Base-by-base conservation (phyloP, 2,113 vertebrate genomes). In the Archilochus colubris region DNA sequence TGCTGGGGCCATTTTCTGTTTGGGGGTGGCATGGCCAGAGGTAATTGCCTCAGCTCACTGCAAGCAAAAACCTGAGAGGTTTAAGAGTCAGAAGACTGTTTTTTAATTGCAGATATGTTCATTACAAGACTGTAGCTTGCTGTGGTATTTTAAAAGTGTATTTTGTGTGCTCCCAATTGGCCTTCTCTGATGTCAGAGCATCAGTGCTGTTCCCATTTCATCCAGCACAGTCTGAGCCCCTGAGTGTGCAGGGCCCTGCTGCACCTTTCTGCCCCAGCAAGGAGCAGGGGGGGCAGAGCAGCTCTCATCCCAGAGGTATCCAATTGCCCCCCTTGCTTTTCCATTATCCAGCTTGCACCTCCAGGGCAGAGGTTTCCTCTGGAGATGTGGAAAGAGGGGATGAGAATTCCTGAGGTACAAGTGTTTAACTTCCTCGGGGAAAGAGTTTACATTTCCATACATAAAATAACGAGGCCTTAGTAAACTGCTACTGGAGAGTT, bases 351-450 rank as follows among this genome's bases (percentile, higher is more conserved):
- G 73, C 51, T 81, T 63, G 28, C 18, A 3, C 25, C 44, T 44
- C 43, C 68, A 80, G 76, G 55, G 27, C 30, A 70, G 27, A 40
- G 68, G 31, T 16, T 31, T 51, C 18, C 74, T 57, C 43, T 24
- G 54, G 6, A 13, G 48, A 74, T 67, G 62, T 61, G 66, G 50
- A 51, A 92, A 67, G 3, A 82, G 58, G 77, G 72, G 91, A 64
- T 30, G 57, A 76, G 68, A 86, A 97, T 89, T 91, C 61, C 72
- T 33, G 38, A 94, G 85, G 85, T 48, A 80, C 64, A 64, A 62
- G 22, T 72, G 68, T 91, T 94, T 91, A 78, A 40, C 91, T 94
- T 75, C 16, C 22, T 22, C 2, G 0, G 1, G 27, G 68, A 43
- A 82, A 59, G 21, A 82, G 76, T 76, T 59, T 50, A 64, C 33